Evolutionary conservation across 2,797 vertebrate genomes (phyloP), one percentile per base, ranked within the genome.

Genomic region (Uromys caudimaculatus): DNA sequence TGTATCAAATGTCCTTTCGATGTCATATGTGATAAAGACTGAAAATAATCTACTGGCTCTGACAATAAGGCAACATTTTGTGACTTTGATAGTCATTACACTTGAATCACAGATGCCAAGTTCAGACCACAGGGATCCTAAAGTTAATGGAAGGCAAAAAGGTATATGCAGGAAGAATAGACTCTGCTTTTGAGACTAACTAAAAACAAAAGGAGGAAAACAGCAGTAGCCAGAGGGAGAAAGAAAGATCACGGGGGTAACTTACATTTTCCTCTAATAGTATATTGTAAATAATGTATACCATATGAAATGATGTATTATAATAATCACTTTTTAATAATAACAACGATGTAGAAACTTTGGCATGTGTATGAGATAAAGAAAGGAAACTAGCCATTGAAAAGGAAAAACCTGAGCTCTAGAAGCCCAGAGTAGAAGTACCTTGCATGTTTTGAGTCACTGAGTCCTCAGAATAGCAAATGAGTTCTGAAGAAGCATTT

Each of bases 391-490:
- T 60, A 78, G 71, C 19, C 47, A 84, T 88, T 0, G 75, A 60
- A 94, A 71, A 85, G 7, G 60, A 47, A 94, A 62, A 93, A 32
- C 32, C 77, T 35, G 21, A 93, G 41, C 24, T 92, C 23, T 62
- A 93, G 29, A 9, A 89, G 32, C 56, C 67, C n/a, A 92, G 58
- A 85, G 27, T 60, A 90, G 89, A 58, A 96, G 60, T 56, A 5
- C n/a, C 38, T 94, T 93, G 64, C 60, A 6, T 88, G 13, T 47
- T 88, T 17, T 60, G 89, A 97, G 56, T 75, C 47, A 84, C 52
- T 94, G 82, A 67, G 5, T 94, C 27, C 32, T 95, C 76, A 85
- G n/a, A 89, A 41, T 32, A 95, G 6, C 19, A 95, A 94, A 89
- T 71, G 62, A 91, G 67, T 95, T 56, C 85, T 77, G 29, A 73